A percentile compares a stretch with the other conserved stretches of the same genome.
phyloP scores from a whole-genome alignment of 1,140 invertebrate genomes.

The Eupeodes corollae region DNA sequence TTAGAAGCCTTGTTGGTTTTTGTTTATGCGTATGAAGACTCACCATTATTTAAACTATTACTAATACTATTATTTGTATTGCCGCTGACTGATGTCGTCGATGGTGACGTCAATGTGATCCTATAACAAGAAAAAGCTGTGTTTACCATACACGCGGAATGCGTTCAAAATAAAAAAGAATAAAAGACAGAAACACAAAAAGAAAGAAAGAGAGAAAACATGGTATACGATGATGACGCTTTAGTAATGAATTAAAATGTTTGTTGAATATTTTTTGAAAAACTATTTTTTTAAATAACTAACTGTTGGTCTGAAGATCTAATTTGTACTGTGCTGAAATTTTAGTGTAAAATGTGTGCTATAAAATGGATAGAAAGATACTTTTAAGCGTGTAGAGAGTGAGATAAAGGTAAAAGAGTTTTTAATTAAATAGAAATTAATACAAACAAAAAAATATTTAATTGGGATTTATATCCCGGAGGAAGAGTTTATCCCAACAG shows the following conservation, averaged over 20 bases:
- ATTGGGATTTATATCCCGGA: too few species aligned
- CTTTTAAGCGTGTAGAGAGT: neutral
- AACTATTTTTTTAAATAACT: too few species aligned
- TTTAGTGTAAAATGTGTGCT: too few species aligned
- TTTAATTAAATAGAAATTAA: too few species aligned
- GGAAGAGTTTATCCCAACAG: too few species aligned
- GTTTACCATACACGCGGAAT: constrained; percentile 21
- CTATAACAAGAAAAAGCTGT: constrained; percentile 37
- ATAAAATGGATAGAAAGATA: too few species aligned
- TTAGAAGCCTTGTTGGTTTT: too few species aligned
- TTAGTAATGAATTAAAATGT: constrained; percentile 13
- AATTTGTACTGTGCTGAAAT: too few species aligned
- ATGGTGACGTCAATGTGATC: constrained; percentile 35
- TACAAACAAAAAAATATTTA: too few species aligned
- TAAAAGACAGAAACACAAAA: constrained; percentile 9
- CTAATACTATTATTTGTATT: neutral
- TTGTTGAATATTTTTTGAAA: too few species aligned
- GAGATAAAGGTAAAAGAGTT: too few species aligned
- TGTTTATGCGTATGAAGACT: neutral
- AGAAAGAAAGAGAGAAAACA: constrained; percentile 9
- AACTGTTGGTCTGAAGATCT: too few species aligned
- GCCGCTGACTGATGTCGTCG: constrained; percentile 16
- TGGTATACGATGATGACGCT: constrained; percentile 11
- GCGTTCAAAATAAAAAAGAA: constrained; percentile 12
- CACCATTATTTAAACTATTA: neutral